Percentiles rank a stretch among this genome's conserved stretches.
phyloP scores from a whole-genome alignment of 2,113 vertebrate genomes.

The Pomatostomus ruficeps region DNA sequence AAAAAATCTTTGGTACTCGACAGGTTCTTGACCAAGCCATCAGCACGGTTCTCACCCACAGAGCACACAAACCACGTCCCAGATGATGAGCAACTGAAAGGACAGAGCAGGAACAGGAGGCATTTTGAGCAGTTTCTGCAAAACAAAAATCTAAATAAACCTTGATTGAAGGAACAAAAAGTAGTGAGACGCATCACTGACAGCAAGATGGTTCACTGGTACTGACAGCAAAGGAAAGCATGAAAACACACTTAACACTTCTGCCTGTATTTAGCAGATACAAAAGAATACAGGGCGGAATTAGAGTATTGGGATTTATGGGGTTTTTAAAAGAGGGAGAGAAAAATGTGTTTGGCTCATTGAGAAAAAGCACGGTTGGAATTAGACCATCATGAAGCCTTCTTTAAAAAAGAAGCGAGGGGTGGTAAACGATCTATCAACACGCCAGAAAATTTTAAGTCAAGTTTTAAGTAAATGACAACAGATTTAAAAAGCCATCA shows the following conservation, averaged over 20 bases:
- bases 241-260: not conserved
- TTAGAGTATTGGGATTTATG: not conserved
- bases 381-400: not conserved
- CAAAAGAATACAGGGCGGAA: not conserved
- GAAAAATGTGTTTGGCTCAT: not conserved
- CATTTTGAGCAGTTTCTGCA: not conserved
- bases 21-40: not conserved
- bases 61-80: not conserved
- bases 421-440: not conserved
- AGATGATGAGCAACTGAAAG: not conserved
- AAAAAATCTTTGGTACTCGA: not conserved
- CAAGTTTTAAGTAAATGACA: not conserved
- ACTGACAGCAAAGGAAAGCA: not conserved
- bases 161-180: not conserved
- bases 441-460: not conserved
- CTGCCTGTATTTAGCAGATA: not conserved
- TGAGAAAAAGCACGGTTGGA: not conserved
- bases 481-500: not conserved
- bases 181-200: not conserved
- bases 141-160: not conserved
- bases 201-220: not conserved
- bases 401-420: not conserved
- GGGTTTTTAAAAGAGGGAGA: not conserved
- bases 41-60: not conserved
- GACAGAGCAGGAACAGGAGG: not conserved